Evolutionary conservation across 2,113 vertebrate species (phyloP).

Genomic region (Calidris pugnax): DNA sequence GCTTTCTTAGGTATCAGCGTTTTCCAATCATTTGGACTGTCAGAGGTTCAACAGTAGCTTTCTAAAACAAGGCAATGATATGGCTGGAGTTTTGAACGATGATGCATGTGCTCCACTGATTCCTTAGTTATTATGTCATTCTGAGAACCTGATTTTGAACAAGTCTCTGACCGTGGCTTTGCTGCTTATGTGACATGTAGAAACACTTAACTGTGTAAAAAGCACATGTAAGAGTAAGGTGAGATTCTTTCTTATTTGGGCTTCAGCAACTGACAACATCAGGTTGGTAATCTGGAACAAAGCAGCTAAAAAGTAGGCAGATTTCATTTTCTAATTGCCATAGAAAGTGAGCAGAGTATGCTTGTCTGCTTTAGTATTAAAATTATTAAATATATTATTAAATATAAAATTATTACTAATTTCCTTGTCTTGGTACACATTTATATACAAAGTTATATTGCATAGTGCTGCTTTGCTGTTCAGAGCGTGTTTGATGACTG

Average conservation of each 20-base stretch:
- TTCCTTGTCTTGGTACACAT: not conserved
- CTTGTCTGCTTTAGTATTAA: not conserved
- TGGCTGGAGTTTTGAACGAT: not conserved
- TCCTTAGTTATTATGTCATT: not conserved
- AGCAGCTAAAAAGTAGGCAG: not conserved
- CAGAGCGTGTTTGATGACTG: not conserved
- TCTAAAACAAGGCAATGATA: not conserved
- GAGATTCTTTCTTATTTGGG: not conserved
- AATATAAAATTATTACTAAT: not conserved
- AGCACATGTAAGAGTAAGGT: not conserved
- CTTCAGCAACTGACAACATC: not conserved
- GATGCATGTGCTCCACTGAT: not conserved
- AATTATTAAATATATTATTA: too few species aligned
- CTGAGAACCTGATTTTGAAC: not conserved
- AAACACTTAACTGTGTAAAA: not conserved
- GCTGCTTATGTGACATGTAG: not conserved
- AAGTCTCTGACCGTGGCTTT: not conserved
- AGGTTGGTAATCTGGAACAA: not conserved
- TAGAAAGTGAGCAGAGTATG: not conserved
- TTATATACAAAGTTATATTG: not conserved
- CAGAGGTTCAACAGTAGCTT: not conserved
- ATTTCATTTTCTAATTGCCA: not conserved
- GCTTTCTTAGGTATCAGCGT: not conserved
- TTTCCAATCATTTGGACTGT: not conserved
- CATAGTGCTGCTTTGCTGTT: not conserved